A percentile compares a stretch with the other conserved stretches of the same genome.
Conservation (phyloP, 53 echinoderm and acorn worm species). For the Astropecten irregularis region DNA sequence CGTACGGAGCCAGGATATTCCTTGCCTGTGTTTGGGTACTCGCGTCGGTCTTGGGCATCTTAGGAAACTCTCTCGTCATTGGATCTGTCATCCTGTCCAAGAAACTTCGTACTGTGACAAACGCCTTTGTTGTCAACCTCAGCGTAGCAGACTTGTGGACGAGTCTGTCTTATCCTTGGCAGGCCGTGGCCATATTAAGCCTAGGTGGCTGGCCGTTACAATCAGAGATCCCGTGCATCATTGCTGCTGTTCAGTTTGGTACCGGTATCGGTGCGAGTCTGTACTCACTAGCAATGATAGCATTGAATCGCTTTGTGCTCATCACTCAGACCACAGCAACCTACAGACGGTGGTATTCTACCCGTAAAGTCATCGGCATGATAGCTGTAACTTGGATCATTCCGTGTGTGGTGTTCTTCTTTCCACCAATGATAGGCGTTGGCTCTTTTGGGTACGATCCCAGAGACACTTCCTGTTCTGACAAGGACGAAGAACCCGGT, state of each 20-base stretch:
- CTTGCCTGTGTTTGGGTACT: neutral
- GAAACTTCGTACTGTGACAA: conserved; percentile 63
- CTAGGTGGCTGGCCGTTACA: conserved; percentile 54
- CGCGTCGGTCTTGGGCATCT: conserved; percentile 38
- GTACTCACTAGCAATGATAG: too few species aligned
- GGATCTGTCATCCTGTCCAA: conserved; percentile 57
- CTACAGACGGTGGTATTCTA: too few species aligned
- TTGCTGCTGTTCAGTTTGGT: conserved; percentile 3
- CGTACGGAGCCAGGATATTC: neutral
- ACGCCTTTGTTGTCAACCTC: conserved; percentile 68
- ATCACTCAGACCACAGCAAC: too few species aligned
- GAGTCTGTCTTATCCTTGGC: conserved; percentile 59
- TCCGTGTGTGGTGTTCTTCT: conserved; percentile 29
- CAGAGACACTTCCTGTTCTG: conserved; percentile 17
- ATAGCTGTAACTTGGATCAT: conserved; percentile 57
- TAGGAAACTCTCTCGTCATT: conserved; percentile 69
- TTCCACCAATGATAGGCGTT: conserved; percentile 24
- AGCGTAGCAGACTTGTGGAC: conserved; percentile 64
- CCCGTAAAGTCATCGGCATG: conserved; percentile 53
- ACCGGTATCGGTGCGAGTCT: conserved; percentile 43
- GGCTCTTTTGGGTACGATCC: conserved; percentile 36
- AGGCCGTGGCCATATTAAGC: conserved; percentile 53
- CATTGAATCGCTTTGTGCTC: too few species aligned
- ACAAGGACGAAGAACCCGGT: conserved; percentile 23
- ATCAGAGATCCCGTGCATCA: conserved; percentile 24